Percentiles rank a stretch among this genome's conserved stretches.
These are phyloP conservation scores for Heterotis niloticus DNA, from an alignment of 2,113 vertebrate species.

Conservation along the genomic window DNA sequence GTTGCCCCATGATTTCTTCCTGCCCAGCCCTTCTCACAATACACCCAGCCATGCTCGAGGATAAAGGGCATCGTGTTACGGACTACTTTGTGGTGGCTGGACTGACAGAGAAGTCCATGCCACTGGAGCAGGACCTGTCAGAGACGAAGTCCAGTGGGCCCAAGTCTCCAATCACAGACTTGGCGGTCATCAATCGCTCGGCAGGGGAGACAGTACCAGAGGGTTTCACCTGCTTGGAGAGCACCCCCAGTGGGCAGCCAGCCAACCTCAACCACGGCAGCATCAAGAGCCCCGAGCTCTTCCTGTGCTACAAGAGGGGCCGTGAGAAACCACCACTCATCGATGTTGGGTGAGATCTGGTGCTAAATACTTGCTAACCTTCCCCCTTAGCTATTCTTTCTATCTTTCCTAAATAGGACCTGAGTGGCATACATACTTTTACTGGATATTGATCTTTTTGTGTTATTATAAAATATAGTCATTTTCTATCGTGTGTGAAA, in stretches of 20 bases:
- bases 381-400: neutral
- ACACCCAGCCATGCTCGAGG: conserved; percentile 83
- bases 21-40: conserved; percentile 49
- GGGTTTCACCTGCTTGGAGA: conserved; percentile 91
- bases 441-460: neutral
- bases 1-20: neutral
- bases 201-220: conserved; percentile 88
- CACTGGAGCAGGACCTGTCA: conserved; percentile 84
- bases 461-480: too few relatives aligned
- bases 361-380: neutral
- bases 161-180: conserved; percentile 89
- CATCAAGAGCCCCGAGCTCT: conserved; percentile 92
- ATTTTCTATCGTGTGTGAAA: too few relatives aligned
- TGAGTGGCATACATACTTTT: neutral
- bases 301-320: conserved; percentile 88
- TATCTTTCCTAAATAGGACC: too few relatives aligned
- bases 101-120: conserved; percentile 83
- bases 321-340: conserved; percentile 84
- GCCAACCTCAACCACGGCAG: conserved; percentile 97
- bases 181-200: conserved; percentile 88
- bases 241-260: conserved; percentile 81
- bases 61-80: conserved; percentile 91
- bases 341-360: conserved; percentile 81
- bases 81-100: conserved; percentile 98
- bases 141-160: conserved; percentile 83